A percentile compares a stretch with the other conserved stretches of the same genome.
Conservation (phyloP, 1,140 invertebrate genomes). For the Leguminivora glycinivorella region DNA sequence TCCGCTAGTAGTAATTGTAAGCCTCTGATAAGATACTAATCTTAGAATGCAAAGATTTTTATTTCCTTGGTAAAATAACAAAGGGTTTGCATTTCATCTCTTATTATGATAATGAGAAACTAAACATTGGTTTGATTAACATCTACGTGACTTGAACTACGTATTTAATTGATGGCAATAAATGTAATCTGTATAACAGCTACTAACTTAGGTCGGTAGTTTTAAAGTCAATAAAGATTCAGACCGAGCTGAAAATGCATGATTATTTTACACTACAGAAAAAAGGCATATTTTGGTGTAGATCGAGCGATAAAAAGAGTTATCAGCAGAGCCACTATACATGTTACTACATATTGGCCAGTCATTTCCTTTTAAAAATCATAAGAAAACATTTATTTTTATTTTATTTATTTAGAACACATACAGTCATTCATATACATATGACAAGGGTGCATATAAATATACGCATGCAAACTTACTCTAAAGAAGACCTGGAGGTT, state of each 20-base stretch:
- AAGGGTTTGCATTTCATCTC: slow-evolving; percentile 14
- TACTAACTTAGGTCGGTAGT: not conserved
- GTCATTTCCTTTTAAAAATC: no score
- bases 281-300: no score
- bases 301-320: no score
- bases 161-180: not conserved
- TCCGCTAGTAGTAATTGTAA: slow-evolving; percentile 32
- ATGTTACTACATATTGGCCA: no score
- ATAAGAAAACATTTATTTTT: no score
- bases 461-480: no score
- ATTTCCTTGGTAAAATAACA: not conserved
- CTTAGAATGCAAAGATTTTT: slow-evolving; percentile 30
- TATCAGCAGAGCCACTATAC: no score
- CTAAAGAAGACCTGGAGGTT: no score
- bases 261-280: no score
- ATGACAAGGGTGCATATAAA: no score
- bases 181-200: not conserved
- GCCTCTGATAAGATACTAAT: slow-evolving; percentile 42
- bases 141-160: slow-evolving; percentile 1
- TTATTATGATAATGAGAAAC: slow-evolving; percentile 8
- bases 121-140: slow-evolving; percentile 11
- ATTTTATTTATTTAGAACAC: no score
- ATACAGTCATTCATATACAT: no score
- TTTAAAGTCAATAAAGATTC: not conserved
- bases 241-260: not conserved